phyloP scores from a whole-genome alignment of 2,797 vertebrate genomes.

The Pseudochaenichthys georgianus region DNA sequence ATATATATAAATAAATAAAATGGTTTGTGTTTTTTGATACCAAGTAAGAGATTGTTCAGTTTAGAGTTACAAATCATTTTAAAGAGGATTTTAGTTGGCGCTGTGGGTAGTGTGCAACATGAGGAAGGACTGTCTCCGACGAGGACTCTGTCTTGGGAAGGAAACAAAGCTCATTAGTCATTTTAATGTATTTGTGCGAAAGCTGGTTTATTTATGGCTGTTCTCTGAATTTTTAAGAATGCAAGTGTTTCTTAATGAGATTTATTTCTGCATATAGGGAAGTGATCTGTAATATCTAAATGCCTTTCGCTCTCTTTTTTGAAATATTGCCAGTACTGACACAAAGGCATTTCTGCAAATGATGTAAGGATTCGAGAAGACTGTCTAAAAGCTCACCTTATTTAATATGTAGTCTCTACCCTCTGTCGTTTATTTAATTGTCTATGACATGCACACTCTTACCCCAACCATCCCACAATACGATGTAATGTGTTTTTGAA shows the following conservation, averaged over 20 bases:
- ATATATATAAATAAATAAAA: background rate
- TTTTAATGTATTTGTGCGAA: background rate
- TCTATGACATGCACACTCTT: background rate
- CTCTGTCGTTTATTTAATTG: background rate
- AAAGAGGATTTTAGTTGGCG: background rate
- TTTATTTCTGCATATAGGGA: background rate
- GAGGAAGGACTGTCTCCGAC: background rate
- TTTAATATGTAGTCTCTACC: background rate
- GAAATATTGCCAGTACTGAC: background rate
- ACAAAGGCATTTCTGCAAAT: background rate
- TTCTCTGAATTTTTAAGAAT: background rate
- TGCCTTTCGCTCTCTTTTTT: background rate
- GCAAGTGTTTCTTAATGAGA: constrained; percentile 3
- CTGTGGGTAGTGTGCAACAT: background rate
- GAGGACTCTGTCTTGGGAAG: background rate
- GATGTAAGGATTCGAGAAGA: background rate
- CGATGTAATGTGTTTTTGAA: background rate
- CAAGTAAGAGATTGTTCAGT: background rate
- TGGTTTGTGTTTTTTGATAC: background rate
- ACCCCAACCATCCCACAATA: background rate
- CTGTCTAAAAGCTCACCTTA: background rate
- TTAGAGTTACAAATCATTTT: constrained; percentile 6
- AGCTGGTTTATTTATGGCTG: background rate
- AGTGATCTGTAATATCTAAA: background rate
- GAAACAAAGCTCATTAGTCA: background rate